Conservation (phyloP, 2,797 vertebrate genomes). For the Gambelia wislizenii region DNA sequence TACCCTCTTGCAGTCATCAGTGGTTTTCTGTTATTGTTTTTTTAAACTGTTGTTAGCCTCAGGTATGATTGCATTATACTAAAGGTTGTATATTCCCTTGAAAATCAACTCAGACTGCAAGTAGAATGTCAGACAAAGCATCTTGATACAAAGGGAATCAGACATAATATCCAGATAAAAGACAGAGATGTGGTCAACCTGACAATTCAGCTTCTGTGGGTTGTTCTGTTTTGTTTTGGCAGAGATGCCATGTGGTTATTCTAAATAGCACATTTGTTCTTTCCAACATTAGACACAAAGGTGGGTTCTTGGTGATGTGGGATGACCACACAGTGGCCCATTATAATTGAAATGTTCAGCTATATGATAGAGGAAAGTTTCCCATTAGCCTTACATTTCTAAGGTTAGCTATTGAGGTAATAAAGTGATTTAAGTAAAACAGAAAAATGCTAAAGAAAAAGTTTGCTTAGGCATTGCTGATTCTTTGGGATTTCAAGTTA, state of each 20-base stretch:
- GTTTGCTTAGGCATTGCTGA: too few relatives aligned
- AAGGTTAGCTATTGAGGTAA: neutral
- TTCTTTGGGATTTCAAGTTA: too few relatives aligned
- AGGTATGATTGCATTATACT: neutral
- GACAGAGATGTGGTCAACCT: neutral
- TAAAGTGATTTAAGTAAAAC: too few relatives aligned
- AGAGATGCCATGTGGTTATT: conserved; percentile 2
- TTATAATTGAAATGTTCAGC: neutral
- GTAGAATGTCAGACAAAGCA: accelerated
- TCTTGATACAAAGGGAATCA: neutral
- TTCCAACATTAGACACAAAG: neutral
- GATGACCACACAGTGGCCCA: accelerated
- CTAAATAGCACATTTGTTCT: neutral
- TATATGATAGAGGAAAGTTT: neutral
- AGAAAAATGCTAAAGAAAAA: too few relatives aligned
- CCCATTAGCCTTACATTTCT: neutral
- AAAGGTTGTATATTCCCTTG: neutral
- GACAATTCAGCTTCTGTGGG: neutral
- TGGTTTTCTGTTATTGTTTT: neutral
- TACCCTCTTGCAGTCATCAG: neutral
- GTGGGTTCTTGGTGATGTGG: neutral
- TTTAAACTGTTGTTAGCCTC: neutral
- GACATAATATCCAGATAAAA: neutral
- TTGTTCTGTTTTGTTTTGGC: neutral
- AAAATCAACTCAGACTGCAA: conserved; percentile 17